phyloP scores from a whole-genome alignment of 2,797 vertebrate genomes.

The Halcyon badia region DNA sequence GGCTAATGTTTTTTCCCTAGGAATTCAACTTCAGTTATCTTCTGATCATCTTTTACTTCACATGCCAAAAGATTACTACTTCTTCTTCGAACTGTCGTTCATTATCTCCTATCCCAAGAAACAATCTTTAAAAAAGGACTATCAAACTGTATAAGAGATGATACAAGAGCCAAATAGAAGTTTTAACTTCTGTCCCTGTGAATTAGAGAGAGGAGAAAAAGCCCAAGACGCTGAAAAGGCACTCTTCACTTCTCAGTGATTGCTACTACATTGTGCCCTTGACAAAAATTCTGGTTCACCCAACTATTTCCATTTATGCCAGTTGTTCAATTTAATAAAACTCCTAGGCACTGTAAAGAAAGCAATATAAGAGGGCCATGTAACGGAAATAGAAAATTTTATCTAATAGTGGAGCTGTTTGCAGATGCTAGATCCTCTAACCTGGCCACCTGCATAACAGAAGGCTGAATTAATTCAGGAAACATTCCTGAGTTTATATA shows the following conservation, averaged over 20 bases:
- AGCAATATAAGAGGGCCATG: background rate
- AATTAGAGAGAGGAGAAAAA: background rate
- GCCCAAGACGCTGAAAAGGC: background rate
- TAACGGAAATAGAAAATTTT: background rate
- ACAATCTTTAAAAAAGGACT: background rate
- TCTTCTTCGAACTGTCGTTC: background rate
- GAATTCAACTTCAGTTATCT: background rate
- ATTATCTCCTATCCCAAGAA: background rate
- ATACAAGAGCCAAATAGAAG: background rate
- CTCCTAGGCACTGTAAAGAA: background rate
- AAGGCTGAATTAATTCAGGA: constrained; percentile 12
- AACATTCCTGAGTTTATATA: background rate
- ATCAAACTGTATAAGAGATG: background rate
- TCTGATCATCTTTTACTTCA: background rate
- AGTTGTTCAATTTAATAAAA: background rate
- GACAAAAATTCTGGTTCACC: background rate
- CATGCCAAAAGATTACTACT: background rate
- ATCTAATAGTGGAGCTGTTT: background rate
- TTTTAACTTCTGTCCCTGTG: background rate
- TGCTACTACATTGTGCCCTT: background rate
- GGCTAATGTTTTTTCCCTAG: background rate
- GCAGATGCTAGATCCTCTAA: background rate
- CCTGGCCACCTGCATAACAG: background rate
- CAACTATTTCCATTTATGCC: background rate
- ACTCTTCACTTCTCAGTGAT: background rate